Percentiles rank a stretch among this genome's conserved stretches.
Evolutionary conservation across 2,888 invertebrate species (phyloP).

Genomic region (Villa cingulata): DNA sequence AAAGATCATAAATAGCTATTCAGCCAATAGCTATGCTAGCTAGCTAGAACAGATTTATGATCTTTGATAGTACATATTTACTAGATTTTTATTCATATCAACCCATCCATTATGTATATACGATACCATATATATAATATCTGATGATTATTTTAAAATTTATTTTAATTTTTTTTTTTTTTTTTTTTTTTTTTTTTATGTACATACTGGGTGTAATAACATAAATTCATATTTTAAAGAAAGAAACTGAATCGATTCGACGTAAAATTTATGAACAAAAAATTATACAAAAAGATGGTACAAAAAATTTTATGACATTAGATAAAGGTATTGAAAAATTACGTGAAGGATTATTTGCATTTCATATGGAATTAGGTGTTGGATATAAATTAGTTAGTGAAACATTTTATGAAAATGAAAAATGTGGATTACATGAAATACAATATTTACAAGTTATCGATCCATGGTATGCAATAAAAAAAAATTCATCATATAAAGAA

Average conservation of each 20-base stretch:
- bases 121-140: no score
- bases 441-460: conserved; percentile 48
- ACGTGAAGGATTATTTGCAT: conserved; percentile 48
- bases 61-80: no score
- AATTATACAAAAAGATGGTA: conserved; percentile 46
- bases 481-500: conserved; percentile 47
- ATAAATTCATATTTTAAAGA: no score
- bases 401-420: conserved; percentile 53
- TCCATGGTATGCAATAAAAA: conserved; percentile 49
- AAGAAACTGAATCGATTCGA: conserved; percentile 47
- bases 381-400: conserved; percentile 53
- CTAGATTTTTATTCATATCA: no score
- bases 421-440: conserved; percentile 56
- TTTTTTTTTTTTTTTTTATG: no score
- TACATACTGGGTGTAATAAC: no score
- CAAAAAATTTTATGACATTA: conserved; percentile 43
- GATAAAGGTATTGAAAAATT: conserved; percentile 48
- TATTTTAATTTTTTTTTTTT: neutral
- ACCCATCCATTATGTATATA: no score
- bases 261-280: conserved; percentile 49
- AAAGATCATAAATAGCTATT: no score
- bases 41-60: no score
- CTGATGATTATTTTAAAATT: no score
- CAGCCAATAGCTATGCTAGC: no score
- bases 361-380: conserved; percentile 51